phyloP scores from a whole-genome alignment of 2,888 invertebrate genomes.

The Mamestra brassicae region DNA sequence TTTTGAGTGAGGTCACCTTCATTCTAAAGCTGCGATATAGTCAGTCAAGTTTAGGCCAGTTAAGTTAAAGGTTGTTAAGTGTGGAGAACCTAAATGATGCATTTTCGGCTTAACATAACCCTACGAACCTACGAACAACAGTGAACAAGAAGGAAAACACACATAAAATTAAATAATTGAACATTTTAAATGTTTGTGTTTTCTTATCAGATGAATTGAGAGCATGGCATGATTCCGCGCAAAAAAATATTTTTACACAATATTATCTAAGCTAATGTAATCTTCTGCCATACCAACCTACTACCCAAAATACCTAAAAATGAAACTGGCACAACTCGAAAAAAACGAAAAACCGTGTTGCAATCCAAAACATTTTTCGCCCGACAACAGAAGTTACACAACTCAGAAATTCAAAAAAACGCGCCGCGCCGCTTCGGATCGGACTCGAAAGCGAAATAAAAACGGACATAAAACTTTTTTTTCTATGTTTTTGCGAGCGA shows the following conservation, averaged over 20 bases:
- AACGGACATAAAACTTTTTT: slow-evolving; percentile 68
- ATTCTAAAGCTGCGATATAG: too few species aligned
- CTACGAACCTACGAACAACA: too few species aligned
- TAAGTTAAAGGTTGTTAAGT: too few species aligned
- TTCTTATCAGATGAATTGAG: slow-evolving; percentile 7
- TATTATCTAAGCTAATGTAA: slow-evolving; percentile 24
- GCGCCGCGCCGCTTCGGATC: slow-evolving; percentile 28
- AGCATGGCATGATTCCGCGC: background rate
- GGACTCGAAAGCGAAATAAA: slow-evolving; percentile 62
- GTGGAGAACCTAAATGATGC: too few species aligned
- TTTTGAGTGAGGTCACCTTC: too few species aligned
- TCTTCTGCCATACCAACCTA: background rate
- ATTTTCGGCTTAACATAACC: too few species aligned
- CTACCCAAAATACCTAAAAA: slow-evolving; percentile 1
- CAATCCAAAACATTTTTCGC: slow-evolving; percentile 54
- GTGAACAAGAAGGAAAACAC: too few species aligned
- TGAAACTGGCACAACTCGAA: slow-evolving; percentile 13
- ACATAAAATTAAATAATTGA: too few species aligned
- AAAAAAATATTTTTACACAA: slow-evolving; percentile 5
- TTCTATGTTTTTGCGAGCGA: slow-evolving; percentile 67
- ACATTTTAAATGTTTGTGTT: background rate
- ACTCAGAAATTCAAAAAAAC: slow-evolving; percentile 63
- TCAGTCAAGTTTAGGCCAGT: too few species aligned
- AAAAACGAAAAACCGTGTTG: slow-evolving; percentile 33
- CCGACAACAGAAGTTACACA: slow-evolving; percentile 61